Evolutionary conservation across 2,113 vertebrate genomes (phyloP).

Genomic region (Amblyornis subalaris): DNA sequence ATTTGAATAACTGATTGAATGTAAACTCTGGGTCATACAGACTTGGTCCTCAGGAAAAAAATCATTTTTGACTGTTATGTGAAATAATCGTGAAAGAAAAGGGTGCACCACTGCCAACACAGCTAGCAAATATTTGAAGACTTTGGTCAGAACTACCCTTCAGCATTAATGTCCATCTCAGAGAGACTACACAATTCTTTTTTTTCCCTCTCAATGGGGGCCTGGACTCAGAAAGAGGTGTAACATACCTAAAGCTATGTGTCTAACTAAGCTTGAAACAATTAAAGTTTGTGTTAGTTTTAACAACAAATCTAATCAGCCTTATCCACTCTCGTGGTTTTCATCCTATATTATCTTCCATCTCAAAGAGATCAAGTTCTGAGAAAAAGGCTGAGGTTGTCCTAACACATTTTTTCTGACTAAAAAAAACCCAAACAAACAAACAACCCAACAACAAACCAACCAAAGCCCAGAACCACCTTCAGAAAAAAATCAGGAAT

Average conservation of each 20-base stretch:
- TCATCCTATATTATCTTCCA: not conserved
- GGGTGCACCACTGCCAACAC: not conserved
- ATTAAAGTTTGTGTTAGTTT: not conserved
- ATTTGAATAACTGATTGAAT: constrained; percentile 24
- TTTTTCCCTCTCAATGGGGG: not conserved
- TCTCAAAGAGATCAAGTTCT: not conserved
- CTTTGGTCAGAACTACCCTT: not conserved
- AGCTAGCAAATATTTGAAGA: fast-evolving
- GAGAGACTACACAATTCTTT: not conserved
- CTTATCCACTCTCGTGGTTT: not conserved
- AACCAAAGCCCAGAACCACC: fast-evolving
- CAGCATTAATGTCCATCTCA: fast-evolving
- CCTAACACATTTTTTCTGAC: not conserved
- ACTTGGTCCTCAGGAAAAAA: not conserved
- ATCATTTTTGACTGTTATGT: not conserved
- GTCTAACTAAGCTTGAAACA: not conserved
- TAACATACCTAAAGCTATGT: not conserved
- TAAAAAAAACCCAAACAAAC: not conserved
- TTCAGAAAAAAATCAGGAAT: not conserved
- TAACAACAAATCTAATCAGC: not conserved
- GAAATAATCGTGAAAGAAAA: not conserved
- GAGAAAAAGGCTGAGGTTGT: not conserved
- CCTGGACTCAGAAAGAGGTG: not conserved
- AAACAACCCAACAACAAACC: not conserved
- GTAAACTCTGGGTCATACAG: not conserved